Evolutionary conservation across 2,797 vertebrate species (phyloP), one percentile per base, ranked within the genome.

Genomic region (Scyliorhinus canicula): DNA sequence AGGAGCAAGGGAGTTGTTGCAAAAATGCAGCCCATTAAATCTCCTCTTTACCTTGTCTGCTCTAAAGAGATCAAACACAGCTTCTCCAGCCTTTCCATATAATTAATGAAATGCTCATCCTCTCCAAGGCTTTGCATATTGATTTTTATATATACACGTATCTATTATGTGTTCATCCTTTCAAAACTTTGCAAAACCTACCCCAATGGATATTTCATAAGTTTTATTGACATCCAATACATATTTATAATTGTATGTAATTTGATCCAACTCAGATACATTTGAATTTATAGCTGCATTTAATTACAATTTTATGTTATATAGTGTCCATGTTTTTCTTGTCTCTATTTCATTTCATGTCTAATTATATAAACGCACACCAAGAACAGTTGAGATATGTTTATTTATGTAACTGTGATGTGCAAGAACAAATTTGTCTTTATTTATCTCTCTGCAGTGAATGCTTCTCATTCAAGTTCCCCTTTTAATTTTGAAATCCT

Each of bases 291-390:
- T 40, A 47, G 44, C 44, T 47, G 21, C 21, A 24, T 26, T 21
- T 47, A 82, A 19, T 82, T 44, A 47, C 44, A 74, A 21, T 82
- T 47, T 24, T 82, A 47, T 82, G 57, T 35, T 88, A 52, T 55
- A 57, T 35, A 86, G 52, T 57, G 52, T 28, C 28, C 11, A n/a
- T 19, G 31, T 88, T 60, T 88, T 88, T 35, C 85, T 57, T 35
- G 31, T 12, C 50, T 88, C 85, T 57, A 88, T 35, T 88, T 11
- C 28, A 88, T 88, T 88, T 88, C 28, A 88, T 88, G 57, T 88
- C 85, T 88, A 88, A 88, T 88, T 88, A 88, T 88, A 88, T 57
- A 57, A n/a, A 57, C 50, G 55, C 26, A 31, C 50, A 55, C 84
- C 26, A 52, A 50, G 50, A 55, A 2, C 50, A 88, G 28, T 52